phyloP scores from a whole-genome alignment of 2,888 invertebrate genomes.

The Zygaena filipendulae region DNA sequence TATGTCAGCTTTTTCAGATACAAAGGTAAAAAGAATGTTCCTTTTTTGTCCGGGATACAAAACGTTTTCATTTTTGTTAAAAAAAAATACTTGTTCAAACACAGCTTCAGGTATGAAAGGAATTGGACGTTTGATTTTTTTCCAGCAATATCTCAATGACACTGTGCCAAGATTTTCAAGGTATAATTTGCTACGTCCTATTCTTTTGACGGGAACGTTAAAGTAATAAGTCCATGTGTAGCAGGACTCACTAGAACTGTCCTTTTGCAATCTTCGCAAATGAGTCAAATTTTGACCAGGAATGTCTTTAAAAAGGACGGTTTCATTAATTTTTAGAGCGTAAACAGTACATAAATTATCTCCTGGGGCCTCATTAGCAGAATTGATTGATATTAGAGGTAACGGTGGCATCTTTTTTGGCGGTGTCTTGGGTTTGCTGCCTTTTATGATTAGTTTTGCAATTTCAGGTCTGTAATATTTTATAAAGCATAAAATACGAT shows the following conservation, averaged over 20 bases:
- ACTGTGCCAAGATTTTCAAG: slow-evolving; percentile 64
- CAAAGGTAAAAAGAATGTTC: slow-evolving; percentile 54
- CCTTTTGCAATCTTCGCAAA: slow-evolving; percentile 25
- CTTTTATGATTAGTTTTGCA: slow-evolving; percentile 34
- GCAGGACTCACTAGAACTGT: slow-evolving; percentile 33
- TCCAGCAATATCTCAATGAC: slow-evolving; percentile 59
- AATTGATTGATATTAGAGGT: slow-evolving; percentile 27
- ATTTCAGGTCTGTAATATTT: slow-evolving; percentile 38
- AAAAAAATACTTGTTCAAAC: slow-evolving; percentile 58
- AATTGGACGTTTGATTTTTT: slow-evolving; percentile 34
- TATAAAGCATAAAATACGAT: no score
- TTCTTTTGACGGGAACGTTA: slow-evolving; percentile 34
- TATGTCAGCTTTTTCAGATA: slow-evolving; percentile 38
- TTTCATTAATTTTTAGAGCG: slow-evolving; percentile 46
- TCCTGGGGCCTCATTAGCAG: slow-evolving; percentile 8
- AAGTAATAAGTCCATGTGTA: slow-evolving; percentile 51
- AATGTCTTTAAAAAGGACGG: slow-evolving; percentile 33
- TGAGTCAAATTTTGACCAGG: slow-evolving; percentile 24
- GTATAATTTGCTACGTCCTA: slow-evolving; percentile 39
- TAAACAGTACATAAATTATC: slow-evolving; percentile 25
- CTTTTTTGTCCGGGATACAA: slow-evolving; percentile 59
- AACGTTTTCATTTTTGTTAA: slow-evolving; percentile 65
- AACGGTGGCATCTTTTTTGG: slow-evolving; percentile 27
- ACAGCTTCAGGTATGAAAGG: slow-evolving; percentile 35
- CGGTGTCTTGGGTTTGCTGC: slow-evolving; percentile 32